Evolutionary conservation across 2,888 invertebrate genomes (phyloP).

Genomic region (Eristalis arbustorum): DNA sequence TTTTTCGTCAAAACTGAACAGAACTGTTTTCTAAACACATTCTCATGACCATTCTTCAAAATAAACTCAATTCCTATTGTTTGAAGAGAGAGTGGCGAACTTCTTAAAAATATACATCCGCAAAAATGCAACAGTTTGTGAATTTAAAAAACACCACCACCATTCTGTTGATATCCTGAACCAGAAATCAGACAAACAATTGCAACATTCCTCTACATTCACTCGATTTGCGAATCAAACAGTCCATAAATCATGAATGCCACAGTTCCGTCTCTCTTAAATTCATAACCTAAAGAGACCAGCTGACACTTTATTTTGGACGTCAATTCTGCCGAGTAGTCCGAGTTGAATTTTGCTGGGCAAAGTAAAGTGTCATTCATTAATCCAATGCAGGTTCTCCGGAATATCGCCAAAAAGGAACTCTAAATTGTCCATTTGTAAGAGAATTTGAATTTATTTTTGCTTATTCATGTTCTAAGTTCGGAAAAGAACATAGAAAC

Average conservation of each 20-base stretch:
- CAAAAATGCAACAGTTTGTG: too few species aligned
- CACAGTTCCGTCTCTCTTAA: not conserved
- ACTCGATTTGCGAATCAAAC: not conserved
- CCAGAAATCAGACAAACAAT: too few species aligned
- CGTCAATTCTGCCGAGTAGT: not conserved
- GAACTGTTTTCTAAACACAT: too few species aligned
- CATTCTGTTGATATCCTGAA: too few species aligned
- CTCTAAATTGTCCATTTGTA: not conserved
- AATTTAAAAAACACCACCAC: too few species aligned
- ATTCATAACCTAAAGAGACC: not conserved
- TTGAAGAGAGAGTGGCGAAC: too few species aligned
- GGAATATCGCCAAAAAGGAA: not conserved
- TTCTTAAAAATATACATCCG: too few species aligned
- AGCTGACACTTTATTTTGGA: not conserved
- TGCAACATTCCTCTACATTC: too few species aligned
- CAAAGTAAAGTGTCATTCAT: not conserved
- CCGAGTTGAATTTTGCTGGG: not conserved
- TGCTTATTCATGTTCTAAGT: constrained; percentile 9
- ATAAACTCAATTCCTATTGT: too few species aligned
- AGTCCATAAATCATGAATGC: not conserved
- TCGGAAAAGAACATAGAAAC: not conserved
- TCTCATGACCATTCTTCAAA: too few species aligned
- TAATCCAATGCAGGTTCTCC: not conserved
- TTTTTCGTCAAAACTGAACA: too few species aligned
- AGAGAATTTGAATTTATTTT: constrained; percentile 3